Base-by-base conservation (phyloP, 2,113 vertebrate species). In the Hoplias malabaricus region DNA sequence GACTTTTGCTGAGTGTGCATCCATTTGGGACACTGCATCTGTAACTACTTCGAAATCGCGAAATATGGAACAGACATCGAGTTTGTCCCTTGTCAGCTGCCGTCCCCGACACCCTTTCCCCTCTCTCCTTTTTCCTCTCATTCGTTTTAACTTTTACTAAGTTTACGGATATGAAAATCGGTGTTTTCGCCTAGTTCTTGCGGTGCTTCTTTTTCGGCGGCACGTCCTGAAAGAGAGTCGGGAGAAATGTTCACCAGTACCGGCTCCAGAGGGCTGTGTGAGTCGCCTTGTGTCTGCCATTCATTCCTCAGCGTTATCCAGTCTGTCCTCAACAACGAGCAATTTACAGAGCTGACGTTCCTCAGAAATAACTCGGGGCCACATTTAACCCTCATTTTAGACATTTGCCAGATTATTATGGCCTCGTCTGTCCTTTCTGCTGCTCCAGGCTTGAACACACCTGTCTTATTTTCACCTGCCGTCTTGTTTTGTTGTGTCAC, bases 261-360 rank as follows among this genome's bases (percentile, higher is more conserved):
- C 10, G 92, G 92, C 36, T 92, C 92, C 5, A 85, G 90, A 62
- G 91, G 92, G 77, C 86, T 93, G 38, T 93, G 92, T 93, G 86
- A 92, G 92, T 92, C 75, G 63, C 27, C 69, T 34, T 50, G 65
- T 33, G 56, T 34, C n/a, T 25, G 13, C 21, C 0, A n/a, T 21
- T 38, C 73, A 53, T 53, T 53, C 48, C 48, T 53, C 48, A 6
- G 9, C 46, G 5, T 19, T 48, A n/a, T 4, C 46, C 46, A 9
- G 6, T 23, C 48, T 53, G 16, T 48, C 46, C 16, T 43, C 43
- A 48, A 5, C 16, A n/a, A 19, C n/a, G 43, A 16, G 8, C 8
- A 2, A 11, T 10, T 42, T 42, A 42, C 40, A 2, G 40, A 7
- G 8, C 40, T 4, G 40, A 2, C 8, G 4, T 42, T 2, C 3